A percentile compares a stretch with the other conserved stretches of the same genome.
phyloP scores from a whole-genome alignment of 2,888 invertebrate species.

The Phortica okadai region DNA sequence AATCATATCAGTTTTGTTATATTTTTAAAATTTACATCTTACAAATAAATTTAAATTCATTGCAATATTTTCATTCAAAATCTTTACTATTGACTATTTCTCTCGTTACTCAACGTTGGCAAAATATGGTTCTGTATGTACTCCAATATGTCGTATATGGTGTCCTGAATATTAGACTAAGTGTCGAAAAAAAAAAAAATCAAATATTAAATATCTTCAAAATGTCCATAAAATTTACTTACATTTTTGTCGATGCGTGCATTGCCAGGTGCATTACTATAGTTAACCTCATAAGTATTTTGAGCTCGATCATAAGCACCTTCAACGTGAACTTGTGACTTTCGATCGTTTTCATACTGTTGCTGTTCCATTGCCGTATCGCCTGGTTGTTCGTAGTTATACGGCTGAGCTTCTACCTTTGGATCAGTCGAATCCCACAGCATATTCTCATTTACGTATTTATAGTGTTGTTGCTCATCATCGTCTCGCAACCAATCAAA shows the following conservation, averaged over 20 bases:
- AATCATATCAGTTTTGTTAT: too few relatives aligned
- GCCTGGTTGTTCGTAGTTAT: constrained; percentile 1
- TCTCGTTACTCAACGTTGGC: constrained; percentile 47
- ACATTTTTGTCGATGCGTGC: constrained; percentile 46
- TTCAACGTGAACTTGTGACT: constrained; percentile 40
- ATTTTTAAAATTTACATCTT: too few relatives aligned
- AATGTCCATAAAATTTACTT: constrained; percentile 38
- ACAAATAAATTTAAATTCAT: constrained; percentile 18
- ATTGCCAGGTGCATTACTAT: constrained; percentile 23
- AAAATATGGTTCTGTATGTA: constrained; percentile 64
- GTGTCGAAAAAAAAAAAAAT: constrained; percentile 2
- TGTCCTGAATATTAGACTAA: constrained; percentile 58
- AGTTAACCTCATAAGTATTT: constrained; percentile 39
- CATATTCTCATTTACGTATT: constrained; percentile 78
- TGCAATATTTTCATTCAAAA: neutral
- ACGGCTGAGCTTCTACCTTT: constrained; percentile 40
- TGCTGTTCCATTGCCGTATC: constrained; percentile 1
- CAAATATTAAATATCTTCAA: neutral
- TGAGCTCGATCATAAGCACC: constrained; percentile 43
- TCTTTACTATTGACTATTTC: neutral
- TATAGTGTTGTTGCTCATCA: constrained; percentile 60
- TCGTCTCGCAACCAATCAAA: constrained; percentile 73
- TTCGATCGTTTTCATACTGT: neutral
- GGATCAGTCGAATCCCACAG: constrained; percentile 65
- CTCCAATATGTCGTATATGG: constrained; percentile 64